These are phyloP conservation scores for Scomber scombrus DNA, from an alignment of 2,113 vertebrate species.

Conservation along the genomic window DNA sequence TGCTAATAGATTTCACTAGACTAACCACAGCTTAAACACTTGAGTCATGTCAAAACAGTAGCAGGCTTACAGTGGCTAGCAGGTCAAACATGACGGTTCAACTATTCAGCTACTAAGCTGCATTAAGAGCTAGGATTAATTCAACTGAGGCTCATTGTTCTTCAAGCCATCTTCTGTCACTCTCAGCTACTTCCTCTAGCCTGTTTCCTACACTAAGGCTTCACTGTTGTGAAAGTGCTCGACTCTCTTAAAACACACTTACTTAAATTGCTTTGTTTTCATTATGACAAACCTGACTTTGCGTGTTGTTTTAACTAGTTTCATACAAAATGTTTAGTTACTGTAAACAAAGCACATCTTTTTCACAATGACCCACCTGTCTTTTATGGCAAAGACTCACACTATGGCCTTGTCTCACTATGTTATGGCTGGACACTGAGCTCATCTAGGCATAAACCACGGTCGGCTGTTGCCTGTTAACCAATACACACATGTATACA, in stretches of 20 bases:
- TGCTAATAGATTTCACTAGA: background rate
- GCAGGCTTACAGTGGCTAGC: background rate
- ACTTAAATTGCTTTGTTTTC: no score
- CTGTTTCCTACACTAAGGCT: no score
- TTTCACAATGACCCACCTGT: no score
- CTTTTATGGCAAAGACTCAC: background rate
- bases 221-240: no score
- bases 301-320: no score
- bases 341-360: no score
- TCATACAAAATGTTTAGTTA: no score
- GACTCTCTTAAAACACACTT: no score
- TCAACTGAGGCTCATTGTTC: background rate
- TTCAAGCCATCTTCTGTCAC: background rate
- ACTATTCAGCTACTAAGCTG: background rate
- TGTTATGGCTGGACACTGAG: conserved; percentile 45
- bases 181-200: no score
- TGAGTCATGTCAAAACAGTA: conserved; percentile 17
- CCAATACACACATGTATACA: background rate
- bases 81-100: background rate
- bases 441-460: background rate
- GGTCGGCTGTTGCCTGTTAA: background rate
- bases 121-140: background rate
- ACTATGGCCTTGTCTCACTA: conserved; percentile 30
- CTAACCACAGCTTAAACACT: background rate
- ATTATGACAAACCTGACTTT: no score